Conservation (phyloP, 2,113 vertebrate species). For the Grantiella picta region DNA sequence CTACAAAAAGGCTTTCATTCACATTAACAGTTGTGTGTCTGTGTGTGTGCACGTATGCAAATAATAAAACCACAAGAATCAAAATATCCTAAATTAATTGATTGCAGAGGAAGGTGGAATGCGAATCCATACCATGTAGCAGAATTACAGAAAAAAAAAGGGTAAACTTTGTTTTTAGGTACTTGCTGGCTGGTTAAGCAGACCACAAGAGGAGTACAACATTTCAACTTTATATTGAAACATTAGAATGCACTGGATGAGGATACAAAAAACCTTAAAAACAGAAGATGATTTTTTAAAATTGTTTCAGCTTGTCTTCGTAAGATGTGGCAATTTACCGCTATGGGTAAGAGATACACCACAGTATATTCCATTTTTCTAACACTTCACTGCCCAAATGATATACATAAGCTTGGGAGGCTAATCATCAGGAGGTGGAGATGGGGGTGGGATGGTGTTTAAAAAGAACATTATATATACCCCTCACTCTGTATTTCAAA, state of each 20-base stretch:
- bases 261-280: background rate
- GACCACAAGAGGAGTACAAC: background rate
- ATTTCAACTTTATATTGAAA: background rate
- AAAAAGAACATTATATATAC: background rate
- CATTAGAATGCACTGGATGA: background rate
- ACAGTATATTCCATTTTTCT: background rate
- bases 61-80: background rate
- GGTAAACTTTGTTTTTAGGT: background rate
- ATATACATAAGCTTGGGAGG: background rate
- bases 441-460: background rate
- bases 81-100: background rate
- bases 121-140: background rate
- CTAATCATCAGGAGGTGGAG: background rate
- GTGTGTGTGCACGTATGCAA: accelerated
- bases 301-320: background rate
- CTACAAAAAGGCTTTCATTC: background rate
- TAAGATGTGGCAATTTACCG: background rate
- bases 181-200: background rate
- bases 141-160: background rate
- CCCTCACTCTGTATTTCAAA: background rate
- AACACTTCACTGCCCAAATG: background rate
- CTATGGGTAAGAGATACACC: background rate
- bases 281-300: background rate
- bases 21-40: background rate
- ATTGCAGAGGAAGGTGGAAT: background rate